Base-by-base conservation (phyloP, 1,140 invertebrate species). In the Steinernema feltiae region DNA sequence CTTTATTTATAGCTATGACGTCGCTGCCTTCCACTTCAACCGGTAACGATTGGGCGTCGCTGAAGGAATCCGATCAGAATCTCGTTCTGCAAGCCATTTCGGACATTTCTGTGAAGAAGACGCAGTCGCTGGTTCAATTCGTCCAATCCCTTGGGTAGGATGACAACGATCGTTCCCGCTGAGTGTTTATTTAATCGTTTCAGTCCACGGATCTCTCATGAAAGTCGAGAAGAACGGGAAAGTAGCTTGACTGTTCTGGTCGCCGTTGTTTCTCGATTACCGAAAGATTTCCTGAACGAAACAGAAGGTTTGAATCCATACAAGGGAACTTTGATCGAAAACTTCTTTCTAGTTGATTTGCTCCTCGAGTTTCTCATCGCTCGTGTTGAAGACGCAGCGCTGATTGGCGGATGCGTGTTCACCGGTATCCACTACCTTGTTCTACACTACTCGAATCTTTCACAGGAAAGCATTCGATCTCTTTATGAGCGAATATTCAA, bases 141-240 rank as follows among this genome's bases (percentile, higher is more conserved):
- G 21, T 69, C 63, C 21, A 30, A 15, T 3, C 21, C 3, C 29
- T 69, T 3, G 63, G 63, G 63, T 69, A 69, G 3, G 63, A 7
- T 69, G 3, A 7, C 29, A 69, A 7, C n/a, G 41, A 12, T 46
- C n/a, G 7, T 12, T 46, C 41, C 41, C 41, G n/a, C n/a, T 46
- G 41, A 46, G 7, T n/a, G 41, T n/a, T n/a, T 7, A 7, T n/a
- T 46, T n/a, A n/a, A n/a, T n/a, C n/a, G n/a, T 0, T 92, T 97
- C 21, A 73, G 72, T 31, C 27, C 29, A 17, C 30, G 48, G 32
- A 31, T 74, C 31, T 1, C 69, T 2, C 35, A 32, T 15, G 73
- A 74, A 7, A 41, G 41, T 27, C 73, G 48, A 24, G 73, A 74
- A 2, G 48, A 74, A 74, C n/a, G 73, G 35, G 46, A 63, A 27